Evolutionary conservation across 1,140 invertebrate species (phyloP).

Genomic region (Aplysia californica): DNA sequence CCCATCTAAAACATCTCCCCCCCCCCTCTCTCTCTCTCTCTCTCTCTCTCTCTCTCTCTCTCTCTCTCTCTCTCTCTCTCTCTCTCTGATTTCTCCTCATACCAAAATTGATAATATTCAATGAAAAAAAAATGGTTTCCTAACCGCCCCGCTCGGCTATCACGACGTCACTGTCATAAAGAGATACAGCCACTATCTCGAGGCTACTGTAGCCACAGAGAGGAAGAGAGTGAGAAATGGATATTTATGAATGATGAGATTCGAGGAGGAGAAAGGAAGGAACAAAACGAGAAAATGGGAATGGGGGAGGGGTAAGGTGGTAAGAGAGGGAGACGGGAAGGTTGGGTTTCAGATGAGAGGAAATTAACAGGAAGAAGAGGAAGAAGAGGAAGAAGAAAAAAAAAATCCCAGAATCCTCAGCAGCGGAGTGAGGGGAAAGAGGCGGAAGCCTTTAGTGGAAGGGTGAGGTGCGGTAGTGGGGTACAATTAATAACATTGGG

Average conservation of each 20-base stretch:
- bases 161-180: background rate
- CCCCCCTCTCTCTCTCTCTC: constrained; percentile 10
- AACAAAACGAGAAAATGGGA: background rate
- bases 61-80: constrained; percentile 22
- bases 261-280: background rate
- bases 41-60: constrained; percentile 18
- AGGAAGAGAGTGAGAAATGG: background rate
- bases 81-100: background rate
- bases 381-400: background rate
- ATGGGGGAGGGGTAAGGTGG: too few species aligned
- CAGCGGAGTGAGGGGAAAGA: too few species aligned
- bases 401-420: too few species aligned
- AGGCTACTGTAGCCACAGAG: background rate
- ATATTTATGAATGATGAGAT: background rate
- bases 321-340: too few species aligned
- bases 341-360: background rate
- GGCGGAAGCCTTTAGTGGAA: too few species aligned
- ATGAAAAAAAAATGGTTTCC: too few species aligned
- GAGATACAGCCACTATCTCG: background rate
- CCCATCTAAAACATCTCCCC: background rate
- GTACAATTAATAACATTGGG: too few species aligned
- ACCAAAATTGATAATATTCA: background rate
- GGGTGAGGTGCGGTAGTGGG: too few species aligned
- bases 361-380: background rate
- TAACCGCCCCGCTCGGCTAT: background rate